Percentiles rank a stretch among this genome's conserved stretches.
These are phyloP conservation scores for Rhegmatorhina hoffmannsi DNA, from an alignment of 2,113 vertebrate species.

Conservation along the genomic window DNA sequence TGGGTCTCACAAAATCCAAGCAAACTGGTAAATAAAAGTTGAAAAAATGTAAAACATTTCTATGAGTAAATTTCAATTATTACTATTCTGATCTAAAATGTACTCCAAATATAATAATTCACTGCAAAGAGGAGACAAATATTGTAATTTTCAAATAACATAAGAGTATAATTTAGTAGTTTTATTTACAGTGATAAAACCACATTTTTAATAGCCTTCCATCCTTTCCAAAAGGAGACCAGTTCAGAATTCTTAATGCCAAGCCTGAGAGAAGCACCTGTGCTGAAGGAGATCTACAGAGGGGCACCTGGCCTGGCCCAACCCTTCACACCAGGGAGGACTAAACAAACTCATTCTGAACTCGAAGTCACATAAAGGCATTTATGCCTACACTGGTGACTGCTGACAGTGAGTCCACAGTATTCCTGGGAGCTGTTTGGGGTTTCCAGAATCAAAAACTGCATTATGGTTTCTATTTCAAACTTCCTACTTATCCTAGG, in stretches of 20 bases:
- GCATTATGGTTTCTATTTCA: not conserved
- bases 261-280: not conserved
- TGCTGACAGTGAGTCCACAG: not conserved
- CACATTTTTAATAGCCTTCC: not conserved
- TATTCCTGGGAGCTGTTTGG: not conserved
- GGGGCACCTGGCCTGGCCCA: not conserved
- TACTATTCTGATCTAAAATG: not conserved
- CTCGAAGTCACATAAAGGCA: not conserved
- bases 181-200: not conserved
- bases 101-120: not conserved
- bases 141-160: not conserved
- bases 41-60: not conserved
- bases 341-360: not conserved
- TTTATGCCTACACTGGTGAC: accelerated
- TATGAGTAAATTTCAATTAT: not conserved
- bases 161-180: not conserved
- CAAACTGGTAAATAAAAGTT: not conserved
- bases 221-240: not conserved
- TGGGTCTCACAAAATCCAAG: not conserved
- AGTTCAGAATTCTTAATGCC: not conserved
- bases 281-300: not conserved
- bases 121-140: not conserved
- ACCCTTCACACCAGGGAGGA: not conserved
- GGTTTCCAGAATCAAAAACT: not conserved
- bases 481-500: not conserved